Evolutionary conservation across 2,888 invertebrate species (phyloP).

Genomic region (Cataglyphis cursor): DNA sequence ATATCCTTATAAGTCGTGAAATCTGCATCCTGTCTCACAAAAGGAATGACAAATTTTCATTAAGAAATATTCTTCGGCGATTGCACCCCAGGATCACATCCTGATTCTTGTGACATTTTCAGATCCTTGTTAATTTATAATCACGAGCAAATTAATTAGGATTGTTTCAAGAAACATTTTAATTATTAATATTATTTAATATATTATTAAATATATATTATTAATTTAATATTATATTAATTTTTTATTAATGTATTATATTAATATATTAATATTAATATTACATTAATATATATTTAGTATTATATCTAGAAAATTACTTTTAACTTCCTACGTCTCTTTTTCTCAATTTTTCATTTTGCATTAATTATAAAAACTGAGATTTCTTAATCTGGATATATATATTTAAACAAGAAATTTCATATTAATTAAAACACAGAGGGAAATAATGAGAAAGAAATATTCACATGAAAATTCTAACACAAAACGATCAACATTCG

Average conservation of each 20-base stretch:
- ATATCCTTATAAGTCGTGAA: neutral
- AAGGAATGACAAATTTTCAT: neutral
- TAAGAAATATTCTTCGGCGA: neutral
- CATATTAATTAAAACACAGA: neutral
- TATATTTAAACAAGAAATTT: neutral
- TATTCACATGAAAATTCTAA: neutral
- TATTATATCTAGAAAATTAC: neutral
- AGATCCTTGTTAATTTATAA: neutral
- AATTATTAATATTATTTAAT: neutral
- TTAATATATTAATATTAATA: neutral
- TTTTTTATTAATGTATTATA: neutral
- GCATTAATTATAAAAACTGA: neutral
- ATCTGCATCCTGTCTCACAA: neutral
- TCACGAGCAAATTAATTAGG: neutral
- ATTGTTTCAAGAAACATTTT: neutral
- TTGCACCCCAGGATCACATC: neutral
- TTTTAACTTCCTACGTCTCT: neutral
- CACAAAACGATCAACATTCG: constrained; percentile 10
- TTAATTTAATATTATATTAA: neutral
- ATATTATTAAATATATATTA: too few relatives aligned
- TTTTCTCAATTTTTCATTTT: neutral
- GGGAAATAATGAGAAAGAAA: neutral
- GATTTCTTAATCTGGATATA: neutral
- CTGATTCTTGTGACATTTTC: neutral
- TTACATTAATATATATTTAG: neutral